A percentile compares a stretch with the other conserved stretches of the same genome.
Conservation (phyloP, 2,888 invertebrate genomes). For the Globia sparganii region DNA sequence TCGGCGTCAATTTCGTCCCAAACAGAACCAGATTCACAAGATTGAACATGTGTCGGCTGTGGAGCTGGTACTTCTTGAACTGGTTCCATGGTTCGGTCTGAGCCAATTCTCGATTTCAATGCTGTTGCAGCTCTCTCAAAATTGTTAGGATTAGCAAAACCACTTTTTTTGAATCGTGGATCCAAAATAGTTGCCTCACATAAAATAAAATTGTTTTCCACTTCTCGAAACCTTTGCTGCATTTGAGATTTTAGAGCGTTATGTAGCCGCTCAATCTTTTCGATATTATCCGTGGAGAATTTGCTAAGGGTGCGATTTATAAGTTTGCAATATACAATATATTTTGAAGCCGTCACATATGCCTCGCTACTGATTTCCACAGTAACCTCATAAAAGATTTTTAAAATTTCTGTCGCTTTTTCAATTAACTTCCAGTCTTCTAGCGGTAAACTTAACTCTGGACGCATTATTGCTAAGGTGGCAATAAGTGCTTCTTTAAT, state of each 20-base stretch:
- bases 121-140: constrained; percentile 41
- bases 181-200: constrained; percentile 22
- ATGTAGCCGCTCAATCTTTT: constrained; percentile 17
- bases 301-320: constrained; percentile 25
- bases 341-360: constrained; percentile 49
- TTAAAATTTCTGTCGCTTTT: constrained; percentile 39
- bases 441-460: constrained; percentile 37
- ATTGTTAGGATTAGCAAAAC: constrained; percentile 15
- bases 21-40: background rate
- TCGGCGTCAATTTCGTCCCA: constrained; percentile 5
- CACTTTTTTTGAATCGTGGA: background rate
- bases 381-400: constrained; percentile 57
- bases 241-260: constrained; percentile 16
- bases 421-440: constrained; percentile 43
- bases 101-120: constrained; percentile 42
- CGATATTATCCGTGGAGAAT: background rate
- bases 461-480: constrained; percentile 54
- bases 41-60: too few species aligned
- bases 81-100: constrained; percentile 14
- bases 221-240: constrained; percentile 21
- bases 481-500: constrained; percentile 60
- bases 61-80: constrained; percentile 11
- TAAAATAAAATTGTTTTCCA: constrained; percentile 42
- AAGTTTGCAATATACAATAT: constrained; percentile 46
- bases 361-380: constrained; percentile 53